These are phyloP conservation scores for Phasia obesa DNA, from an alignment of 2,888 invertebrate genomes.

Conservation along the genomic window DNA sequence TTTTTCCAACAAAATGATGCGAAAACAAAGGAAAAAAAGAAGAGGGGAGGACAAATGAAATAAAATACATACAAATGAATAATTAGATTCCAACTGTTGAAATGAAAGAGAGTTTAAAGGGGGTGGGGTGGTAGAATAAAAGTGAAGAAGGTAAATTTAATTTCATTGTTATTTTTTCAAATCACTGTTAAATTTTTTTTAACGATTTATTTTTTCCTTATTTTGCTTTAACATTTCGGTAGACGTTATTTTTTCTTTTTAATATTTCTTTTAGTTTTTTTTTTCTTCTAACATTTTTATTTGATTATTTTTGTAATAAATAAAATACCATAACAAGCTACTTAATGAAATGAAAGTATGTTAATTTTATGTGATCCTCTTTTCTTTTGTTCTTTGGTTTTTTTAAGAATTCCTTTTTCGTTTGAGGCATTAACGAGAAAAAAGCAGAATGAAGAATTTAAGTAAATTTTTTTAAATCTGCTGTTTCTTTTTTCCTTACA, in stretches of 20 bases:
- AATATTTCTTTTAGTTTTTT: conserved; percentile 29
- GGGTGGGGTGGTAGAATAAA: conserved; percentile 19
- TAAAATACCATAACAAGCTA: conserved; percentile 69
- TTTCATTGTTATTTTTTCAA: conserved; percentile 79
- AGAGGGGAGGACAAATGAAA: conserved; percentile 48
- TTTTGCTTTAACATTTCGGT: conserved; percentile 19
- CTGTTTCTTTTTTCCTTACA: conserved; percentile 38
- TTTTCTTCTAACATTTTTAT: conserved; percentile 58
- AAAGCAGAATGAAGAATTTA: conserved; percentile 41
- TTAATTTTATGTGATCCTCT: conserved; percentile 41
- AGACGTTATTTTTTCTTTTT: conserved; percentile 52
- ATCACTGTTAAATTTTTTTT: conserved; percentile 73
- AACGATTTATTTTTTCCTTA: conserved; percentile 72
- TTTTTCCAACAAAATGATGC: conserved; percentile 36
- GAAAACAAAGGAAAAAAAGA: conserved; percentile 40
- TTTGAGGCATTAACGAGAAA: conserved; percentile 27
- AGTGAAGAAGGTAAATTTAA: conserved; percentile 78
- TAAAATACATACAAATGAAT: conserved; percentile 78
- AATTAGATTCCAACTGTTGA: conserved; percentile 78
- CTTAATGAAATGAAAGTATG: conserved; percentile 69
- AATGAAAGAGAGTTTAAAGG: conserved; percentile 25
- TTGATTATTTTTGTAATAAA: conserved; percentile 70
- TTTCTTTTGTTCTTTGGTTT: conserved; percentile 20
- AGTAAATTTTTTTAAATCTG: conserved; percentile 53
- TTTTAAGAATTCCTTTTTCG: conserved; percentile 40